Conservation (phyloP, 1,140 invertebrate genomes). For the Microplitis demolitor region DNA sequence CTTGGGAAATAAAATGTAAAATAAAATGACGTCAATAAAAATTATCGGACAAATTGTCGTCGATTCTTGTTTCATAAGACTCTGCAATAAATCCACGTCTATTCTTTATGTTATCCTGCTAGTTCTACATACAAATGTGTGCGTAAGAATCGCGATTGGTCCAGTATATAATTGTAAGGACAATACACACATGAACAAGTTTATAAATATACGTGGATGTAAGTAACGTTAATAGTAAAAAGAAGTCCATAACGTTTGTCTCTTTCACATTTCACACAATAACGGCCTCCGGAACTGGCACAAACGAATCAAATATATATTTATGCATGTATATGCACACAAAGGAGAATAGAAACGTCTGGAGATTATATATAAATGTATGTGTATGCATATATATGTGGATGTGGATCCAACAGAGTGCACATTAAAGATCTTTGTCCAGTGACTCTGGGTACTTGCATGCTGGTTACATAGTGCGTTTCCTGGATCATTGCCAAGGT, state of each 20-base stretch:
- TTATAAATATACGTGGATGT: too few relatives aligned
- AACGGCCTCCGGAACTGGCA: constrained; percentile 1
- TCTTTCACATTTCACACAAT: neutral
- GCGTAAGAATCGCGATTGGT: neutral
- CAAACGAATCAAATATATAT: neutral
- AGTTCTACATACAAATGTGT: neutral
- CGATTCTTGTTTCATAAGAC: constrained; percentile 25
- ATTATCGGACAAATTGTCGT: constrained; percentile 30
- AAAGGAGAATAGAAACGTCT: neutral
- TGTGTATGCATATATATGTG: neutral
- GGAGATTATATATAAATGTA: neutral
- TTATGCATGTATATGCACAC: too few relatives aligned
- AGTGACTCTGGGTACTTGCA: neutral
- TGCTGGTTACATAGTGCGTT: constrained; percentile 25
- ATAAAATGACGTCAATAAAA: constrained; percentile 29
- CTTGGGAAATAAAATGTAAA: neutral
- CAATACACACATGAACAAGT: neutral
- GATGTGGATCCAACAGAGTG: constrained; percentile 12
- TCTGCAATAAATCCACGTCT: constrained; percentile 40
- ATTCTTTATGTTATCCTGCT: constrained; percentile 32
- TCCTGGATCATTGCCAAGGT: constrained; percentile 50
- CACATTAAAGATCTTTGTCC: constrained; percentile 27
- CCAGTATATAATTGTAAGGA: neutral
- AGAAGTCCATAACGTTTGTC: neutral
- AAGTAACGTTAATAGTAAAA: neutral